Percentiles rank a stretch among this genome's conserved stretches.
These are phyloP conservation scores for Eretmochelys imbricata DNA, from an alignment of 2,113 vertebrate species.

Conservation along the genomic window DNA sequence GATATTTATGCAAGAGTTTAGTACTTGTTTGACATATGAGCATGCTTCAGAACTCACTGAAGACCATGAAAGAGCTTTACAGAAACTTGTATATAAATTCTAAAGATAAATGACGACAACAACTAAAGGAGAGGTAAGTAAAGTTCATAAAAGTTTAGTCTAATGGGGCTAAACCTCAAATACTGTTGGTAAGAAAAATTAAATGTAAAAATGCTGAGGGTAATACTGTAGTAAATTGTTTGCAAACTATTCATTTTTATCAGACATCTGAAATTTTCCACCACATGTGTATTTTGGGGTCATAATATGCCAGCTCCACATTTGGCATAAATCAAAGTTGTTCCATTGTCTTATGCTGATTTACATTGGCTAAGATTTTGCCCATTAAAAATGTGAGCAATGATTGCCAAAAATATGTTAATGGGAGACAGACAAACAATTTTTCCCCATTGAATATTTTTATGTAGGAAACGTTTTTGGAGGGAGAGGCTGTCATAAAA, in stretches of 20 bases:
- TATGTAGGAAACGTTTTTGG: no score
- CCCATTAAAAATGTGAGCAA: neutral
- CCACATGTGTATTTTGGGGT: neutral
- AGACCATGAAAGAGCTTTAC: neutral
- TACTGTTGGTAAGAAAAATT: neutral
- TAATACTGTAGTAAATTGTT: neutral
- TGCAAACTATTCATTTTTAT: neutral
- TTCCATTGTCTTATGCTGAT: neutral
- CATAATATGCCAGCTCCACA: neutral
- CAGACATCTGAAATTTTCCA: neutral
- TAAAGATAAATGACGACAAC: neutral
- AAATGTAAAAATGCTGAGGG: no score
- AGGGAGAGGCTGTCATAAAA: neutral
- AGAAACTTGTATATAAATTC: neutral
- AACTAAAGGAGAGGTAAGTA: accelerated
- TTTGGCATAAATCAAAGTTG: neutral
- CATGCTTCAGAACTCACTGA: neutral
- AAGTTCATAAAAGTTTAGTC: neutral
- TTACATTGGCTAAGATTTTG: no score
- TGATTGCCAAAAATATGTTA: neutral
- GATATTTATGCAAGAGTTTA: neutral
- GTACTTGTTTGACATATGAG: neutral
- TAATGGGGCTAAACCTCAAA: neutral
- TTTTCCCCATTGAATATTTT: neutral
- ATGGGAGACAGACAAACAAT: neutral